Evolutionary conservation across 2,113 vertebrate genomes (phyloP).

Genomic region (Arvicanthis niloticus): DNA sequence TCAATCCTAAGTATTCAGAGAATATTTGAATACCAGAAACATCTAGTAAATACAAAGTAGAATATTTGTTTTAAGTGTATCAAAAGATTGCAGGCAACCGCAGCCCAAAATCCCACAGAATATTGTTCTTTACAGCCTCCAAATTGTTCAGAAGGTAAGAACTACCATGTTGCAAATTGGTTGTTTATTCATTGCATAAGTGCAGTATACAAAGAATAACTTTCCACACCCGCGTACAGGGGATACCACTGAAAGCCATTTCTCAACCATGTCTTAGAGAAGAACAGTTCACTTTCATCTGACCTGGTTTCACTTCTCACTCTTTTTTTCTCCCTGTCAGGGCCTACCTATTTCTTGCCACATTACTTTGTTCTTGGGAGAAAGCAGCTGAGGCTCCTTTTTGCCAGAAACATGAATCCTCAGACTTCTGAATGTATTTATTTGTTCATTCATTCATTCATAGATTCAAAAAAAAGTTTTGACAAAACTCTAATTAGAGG

Average conservation of each 20-base stretch:
- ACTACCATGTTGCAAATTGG: not conserved
- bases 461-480: not conserved
- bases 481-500: not conserved
- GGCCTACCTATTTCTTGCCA: not conserved
- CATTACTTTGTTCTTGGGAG: not conserved
- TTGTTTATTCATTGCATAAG: slow-evolving; percentile 23
- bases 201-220: not conserved
- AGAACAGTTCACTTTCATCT: slow-evolving; percentile 13
- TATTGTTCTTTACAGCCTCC: not conserved
- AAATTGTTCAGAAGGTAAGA: slow-evolving; percentile 39
- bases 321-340: not conserved
- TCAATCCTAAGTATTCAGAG: not conserved
- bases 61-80: not conserved
- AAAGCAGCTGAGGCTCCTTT: slow-evolving; percentile 36
- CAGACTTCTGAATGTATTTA: slow-evolving; percentile 14
- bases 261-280: not conserved
- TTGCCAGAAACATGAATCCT: slow-evolving; percentile 3
- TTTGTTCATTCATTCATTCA: not conserved
- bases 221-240: not conserved
- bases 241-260: not conserved
- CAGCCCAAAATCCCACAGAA: not conserved
- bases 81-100: not conserved
- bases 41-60: slow-evolving; percentile 22
- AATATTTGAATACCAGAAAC: not conserved
- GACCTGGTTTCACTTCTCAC: not conserved